Percentiles rank a stretch among this genome's conserved stretches.
Conservation (phyloP, 2,113 vertebrate genomes). For the Cranoglanis bouderius region DNA sequence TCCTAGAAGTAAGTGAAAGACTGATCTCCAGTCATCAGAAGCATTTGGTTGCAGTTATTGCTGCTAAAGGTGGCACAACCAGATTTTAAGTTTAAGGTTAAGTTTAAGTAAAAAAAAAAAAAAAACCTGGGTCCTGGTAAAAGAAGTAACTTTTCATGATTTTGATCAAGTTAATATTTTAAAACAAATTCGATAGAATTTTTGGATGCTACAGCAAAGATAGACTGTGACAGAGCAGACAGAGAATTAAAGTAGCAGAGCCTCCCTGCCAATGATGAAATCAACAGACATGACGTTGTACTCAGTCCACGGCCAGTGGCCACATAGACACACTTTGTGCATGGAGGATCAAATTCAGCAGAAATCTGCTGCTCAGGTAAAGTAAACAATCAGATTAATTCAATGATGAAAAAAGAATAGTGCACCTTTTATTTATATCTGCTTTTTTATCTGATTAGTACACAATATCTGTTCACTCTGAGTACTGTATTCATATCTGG, state of each 20-base stretch:
- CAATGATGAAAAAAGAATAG: not conserved
- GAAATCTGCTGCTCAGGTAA: not conserved
- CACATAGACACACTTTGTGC: not conserved
- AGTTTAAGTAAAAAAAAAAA: too few relatives aligned
- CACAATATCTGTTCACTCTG: not conserved
- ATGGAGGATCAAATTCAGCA: not conserved
- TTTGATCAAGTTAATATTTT: not conserved
- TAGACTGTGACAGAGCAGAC: not conserved
- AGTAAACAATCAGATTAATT: not conserved
- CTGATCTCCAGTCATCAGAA: too few relatives aligned
- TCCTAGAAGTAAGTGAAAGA: too few relatives aligned
- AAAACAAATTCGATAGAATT: not conserved
- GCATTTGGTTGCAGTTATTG: too few relatives aligned
- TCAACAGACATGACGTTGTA: not conserved
- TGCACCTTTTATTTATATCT: not conserved
- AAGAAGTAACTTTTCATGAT: not conserved
- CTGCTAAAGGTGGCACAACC: too few relatives aligned
- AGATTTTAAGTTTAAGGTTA: too few relatives aligned
- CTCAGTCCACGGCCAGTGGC: not conserved
- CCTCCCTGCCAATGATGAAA: not conserved
- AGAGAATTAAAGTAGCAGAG: not conserved
- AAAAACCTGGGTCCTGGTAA: too few relatives aligned
- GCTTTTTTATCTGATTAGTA: not conserved
- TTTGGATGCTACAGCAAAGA: not conserved
- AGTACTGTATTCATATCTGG: not conserved